Evolutionary conservation across 2,888 invertebrate species (phyloP).

Genomic region (Exephanes ischioxanthus): DNA sequence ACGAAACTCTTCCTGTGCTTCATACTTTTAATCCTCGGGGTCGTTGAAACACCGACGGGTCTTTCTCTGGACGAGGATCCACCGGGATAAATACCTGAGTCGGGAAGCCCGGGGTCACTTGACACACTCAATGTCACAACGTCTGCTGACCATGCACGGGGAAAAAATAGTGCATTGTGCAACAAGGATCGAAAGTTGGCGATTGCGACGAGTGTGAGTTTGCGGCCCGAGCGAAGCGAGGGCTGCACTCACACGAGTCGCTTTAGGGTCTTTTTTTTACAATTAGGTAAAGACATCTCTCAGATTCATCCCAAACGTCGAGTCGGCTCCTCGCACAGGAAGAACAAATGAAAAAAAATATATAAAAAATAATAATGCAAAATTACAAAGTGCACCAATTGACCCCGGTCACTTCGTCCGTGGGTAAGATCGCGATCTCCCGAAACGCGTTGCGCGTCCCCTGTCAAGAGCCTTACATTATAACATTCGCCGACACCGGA

Average conservation of each 20-base stretch:
- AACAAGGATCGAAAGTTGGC: no score
- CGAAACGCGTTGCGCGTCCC: not conserved
- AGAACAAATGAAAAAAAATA: no score
- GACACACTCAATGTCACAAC: not conserved
- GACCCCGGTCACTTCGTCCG: not conserved
- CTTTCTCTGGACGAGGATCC: not conserved
- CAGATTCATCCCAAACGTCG: no score
- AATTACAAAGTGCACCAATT: not conserved
- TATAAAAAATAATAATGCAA: no score
- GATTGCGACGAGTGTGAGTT: no score
- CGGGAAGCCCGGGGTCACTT: not conserved
- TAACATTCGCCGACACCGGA: not conserved
- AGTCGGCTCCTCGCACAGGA: no score
- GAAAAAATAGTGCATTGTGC: no score
- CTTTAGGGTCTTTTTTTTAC: no score
- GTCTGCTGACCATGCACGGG: not conserved
- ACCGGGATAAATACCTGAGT: not conserved
- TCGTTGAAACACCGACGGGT: constrained; percentile 20
- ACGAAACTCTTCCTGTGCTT: not conserved
- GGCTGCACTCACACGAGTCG: no score
- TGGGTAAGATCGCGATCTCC: not conserved
- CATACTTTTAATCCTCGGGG: constrained; percentile 8
- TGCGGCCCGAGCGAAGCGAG: no score
- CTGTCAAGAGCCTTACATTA: not conserved
- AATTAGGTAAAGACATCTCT: no score